Evolutionary conservation across 2,888 invertebrate species (phyloP).

Genomic region (Eretmocerus hayati): DNA sequence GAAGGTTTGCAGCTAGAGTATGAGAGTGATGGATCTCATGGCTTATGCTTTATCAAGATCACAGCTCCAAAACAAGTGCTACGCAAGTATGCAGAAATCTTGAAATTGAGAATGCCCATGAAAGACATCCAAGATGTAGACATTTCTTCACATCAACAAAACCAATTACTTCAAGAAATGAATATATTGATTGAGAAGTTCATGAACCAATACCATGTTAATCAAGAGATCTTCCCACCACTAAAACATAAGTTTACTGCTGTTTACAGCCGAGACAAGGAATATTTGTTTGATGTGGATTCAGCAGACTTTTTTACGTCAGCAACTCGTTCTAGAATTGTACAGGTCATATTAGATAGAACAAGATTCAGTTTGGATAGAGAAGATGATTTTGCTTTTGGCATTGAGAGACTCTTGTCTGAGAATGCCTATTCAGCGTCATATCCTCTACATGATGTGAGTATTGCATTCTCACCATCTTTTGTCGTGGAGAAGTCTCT

Average conservation of each 20-base stretch:
- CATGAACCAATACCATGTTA: slow-evolving; percentile 58
- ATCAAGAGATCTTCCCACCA: slow-evolving; percentile 67
- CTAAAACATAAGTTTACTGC: slow-evolving; percentile 76
- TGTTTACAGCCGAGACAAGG: slow-evolving; percentile 83
- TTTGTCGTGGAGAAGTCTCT: no score
- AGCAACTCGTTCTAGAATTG: slow-evolving; percentile 77
- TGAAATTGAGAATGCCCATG: slow-evolving; percentile 91
- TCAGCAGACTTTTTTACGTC: slow-evolving; percentile 80
- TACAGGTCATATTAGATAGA: slow-evolving; percentile 86
- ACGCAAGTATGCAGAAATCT: slow-evolving; percentile 80
- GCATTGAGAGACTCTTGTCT: slow-evolving; percentile 67
- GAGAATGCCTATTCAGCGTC: slow-evolving; percentile 71
- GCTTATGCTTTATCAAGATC: slow-evolving; percentile 78
- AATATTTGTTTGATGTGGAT: slow-evolving; percentile 84
- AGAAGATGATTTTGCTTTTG: slow-evolving; percentile 72
- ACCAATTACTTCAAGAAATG: slow-evolving; percentile 46
- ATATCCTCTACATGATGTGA: slow-evolving; percentile 84
- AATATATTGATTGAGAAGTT: slow-evolving; percentile 54
- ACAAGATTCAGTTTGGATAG: slow-evolving; percentile 66
- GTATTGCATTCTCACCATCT: no score
- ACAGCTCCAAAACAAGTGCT: slow-evolving; percentile 80
- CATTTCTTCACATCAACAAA: slow-evolving; percentile 13
- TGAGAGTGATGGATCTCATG: slow-evolving; percentile 59
- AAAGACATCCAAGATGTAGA: slow-evolving; percentile 63
- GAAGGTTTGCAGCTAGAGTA: slow-evolving; percentile 72